Percentiles rank a stretch among this genome's conserved stretches.
Conservation (phyloP, 2,113 vertebrate species). For the Orycteropus afer region DNA sequence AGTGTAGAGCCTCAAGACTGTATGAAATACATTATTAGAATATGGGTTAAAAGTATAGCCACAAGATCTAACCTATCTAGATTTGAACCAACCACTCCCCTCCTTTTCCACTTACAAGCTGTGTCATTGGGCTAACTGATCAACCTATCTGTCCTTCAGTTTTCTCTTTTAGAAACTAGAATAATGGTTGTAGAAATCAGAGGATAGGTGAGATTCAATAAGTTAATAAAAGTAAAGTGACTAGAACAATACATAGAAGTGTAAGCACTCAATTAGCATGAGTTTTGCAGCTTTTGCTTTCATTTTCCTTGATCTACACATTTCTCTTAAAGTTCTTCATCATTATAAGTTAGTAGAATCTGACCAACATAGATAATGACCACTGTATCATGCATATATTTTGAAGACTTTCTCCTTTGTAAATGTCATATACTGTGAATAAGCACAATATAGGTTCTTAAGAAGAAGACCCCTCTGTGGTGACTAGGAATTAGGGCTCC, state of each 20-base stretch:
- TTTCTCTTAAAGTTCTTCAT: not conserved
- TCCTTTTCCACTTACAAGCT: not conserved
- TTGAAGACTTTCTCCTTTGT: not conserved
- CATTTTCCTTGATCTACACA: not conserved
- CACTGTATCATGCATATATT: not conserved
- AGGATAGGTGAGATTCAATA: not conserved
- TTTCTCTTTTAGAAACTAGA: not conserved
- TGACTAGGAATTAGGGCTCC: not conserved
- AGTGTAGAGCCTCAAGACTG: not conserved
- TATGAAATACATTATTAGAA: not conserved
- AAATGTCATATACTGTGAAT: not conserved
- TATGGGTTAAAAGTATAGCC: not conserved
- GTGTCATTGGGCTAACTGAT: not conserved
- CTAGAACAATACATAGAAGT: not conserved
- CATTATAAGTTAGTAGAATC: not conserved
- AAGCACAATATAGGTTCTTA: not conserved
- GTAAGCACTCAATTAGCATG: not conserved
- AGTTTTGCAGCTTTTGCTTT: not conserved
- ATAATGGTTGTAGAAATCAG: not conserved
- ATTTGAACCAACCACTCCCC: not conserved
- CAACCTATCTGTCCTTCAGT: not conserved
- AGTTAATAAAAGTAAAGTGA: not conserved
- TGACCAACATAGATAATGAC: not conserved
- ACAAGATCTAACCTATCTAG: not conserved
- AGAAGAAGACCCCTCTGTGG: not conserved